Evolutionary conservation across 2,888 invertebrate species (phyloP).

Genomic region (Baccha elongata): DNA sequence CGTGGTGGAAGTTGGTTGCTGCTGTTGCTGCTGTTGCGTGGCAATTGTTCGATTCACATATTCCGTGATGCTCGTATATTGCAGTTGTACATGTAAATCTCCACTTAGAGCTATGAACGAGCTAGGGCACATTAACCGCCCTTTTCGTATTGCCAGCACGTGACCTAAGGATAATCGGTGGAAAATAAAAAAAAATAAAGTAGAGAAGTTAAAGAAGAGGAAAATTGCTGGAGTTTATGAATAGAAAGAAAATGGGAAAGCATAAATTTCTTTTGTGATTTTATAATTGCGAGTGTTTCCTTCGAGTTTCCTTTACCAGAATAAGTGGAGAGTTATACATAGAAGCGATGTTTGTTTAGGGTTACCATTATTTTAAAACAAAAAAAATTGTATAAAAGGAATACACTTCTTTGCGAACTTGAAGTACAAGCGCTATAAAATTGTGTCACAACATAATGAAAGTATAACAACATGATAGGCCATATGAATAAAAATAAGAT

Average conservation of each 20-base stretch:
- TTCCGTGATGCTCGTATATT: conserved; percentile 77
- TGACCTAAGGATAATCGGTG: conserved; percentile 78
- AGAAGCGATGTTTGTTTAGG: conserved; percentile 40
- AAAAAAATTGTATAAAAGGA: too few relatives aligned
- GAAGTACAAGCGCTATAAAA: too few relatives aligned
- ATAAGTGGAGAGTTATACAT: not conserved
- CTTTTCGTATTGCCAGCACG: conserved; percentile 81
- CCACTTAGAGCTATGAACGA: conserved; percentile 91
- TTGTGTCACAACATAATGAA: too few relatives aligned
- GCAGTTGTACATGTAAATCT: conserved; percentile 89
- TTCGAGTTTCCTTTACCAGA: conserved; percentile 48
- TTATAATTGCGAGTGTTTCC: conserved; percentile 72
- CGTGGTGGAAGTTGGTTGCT: not conserved
- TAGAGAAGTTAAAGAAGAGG: conserved; percentile 55
- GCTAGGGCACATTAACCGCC: conserved; percentile 87
- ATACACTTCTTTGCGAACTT: too few relatives aligned
- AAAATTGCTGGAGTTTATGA: conserved; percentile 33
- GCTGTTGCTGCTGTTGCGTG: conserved; percentile 76
- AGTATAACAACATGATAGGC: too few relatives aligned
- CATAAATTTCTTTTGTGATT: conserved; percentile 72
- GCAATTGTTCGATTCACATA: conserved; percentile 83
- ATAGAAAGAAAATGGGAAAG: conserved; percentile 30
- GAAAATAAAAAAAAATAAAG: conserved; percentile 12
- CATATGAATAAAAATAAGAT: too few relatives aligned
- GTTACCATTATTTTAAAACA: conserved; percentile 40